A percentile compares a stretch with the other conserved stretches of the same genome.
phyloP scores from a whole-genome alignment of 1,140 invertebrate species.

The Trachelipus rathkii region DNA sequence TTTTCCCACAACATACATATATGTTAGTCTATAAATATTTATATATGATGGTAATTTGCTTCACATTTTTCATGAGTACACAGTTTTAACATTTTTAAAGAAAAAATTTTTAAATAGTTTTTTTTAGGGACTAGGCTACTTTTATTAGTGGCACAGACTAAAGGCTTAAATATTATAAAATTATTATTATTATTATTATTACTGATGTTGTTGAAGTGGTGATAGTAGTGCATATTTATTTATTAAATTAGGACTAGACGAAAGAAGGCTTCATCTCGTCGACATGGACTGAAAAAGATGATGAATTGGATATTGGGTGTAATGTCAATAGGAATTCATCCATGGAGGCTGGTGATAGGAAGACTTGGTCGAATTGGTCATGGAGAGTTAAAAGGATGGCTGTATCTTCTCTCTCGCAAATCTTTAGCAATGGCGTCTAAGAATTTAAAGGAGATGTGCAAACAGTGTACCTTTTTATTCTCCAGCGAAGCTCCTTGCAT shows the following conservation, averaged over 20 bases:
- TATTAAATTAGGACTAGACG: slow-evolving; percentile 60
- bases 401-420: slow-evolving; percentile 84
- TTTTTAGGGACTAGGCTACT: no score
- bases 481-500: slow-evolving; percentile 79
- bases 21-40: no score
- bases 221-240: no score
- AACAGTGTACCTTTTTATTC: slow-evolving; percentile 77
- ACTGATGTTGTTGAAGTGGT: no score
- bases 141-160: no score
- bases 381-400: slow-evolving; percentile 95
- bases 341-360: slow-evolving; percentile 94
- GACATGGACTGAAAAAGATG: slow-evolving; percentile 84
- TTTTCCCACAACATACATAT: no score
- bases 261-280: slow-evolving; percentile 80
- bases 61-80: no score
- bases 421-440: slow-evolving; percentile 81
- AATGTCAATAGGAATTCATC: slow-evolving; percentile 83
- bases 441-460: slow-evolving; percentile 83
- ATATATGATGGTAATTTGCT: no score
- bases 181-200: no score
- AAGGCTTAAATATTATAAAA: no score
- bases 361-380: slow-evolving; percentile 93
- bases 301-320: slow-evolving; percentile 96
- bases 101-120: no score
- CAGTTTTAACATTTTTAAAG: no score